These are phyloP conservation scores for Meganola albula DNA, from an alignment of 2,888 invertebrate genomes.

Conservation along the genomic window DNA sequence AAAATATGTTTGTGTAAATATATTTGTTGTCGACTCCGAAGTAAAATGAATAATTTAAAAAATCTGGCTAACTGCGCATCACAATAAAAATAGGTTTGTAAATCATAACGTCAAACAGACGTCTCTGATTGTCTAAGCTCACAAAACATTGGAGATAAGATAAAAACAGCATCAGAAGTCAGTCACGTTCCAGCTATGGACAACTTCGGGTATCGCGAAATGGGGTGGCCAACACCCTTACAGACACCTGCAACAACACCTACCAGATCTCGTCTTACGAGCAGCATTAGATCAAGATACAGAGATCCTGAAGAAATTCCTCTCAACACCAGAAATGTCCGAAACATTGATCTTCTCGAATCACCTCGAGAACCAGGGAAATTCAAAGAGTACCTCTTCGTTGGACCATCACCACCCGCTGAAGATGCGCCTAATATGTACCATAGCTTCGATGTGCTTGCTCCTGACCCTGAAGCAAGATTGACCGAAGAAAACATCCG, in stretches of 20 bases:
- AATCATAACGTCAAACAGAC: conserved; percentile 54
- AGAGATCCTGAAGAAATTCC: conserved; percentile 76
- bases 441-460: conserved; percentile 84
- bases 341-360: conserved; percentile 76
- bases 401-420: conserved; percentile 87
- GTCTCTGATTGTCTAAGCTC: conserved; percentile 45
- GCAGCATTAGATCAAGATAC: conserved; percentile 64
- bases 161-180: conserved; percentile 36
- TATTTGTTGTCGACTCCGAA: too few relatives aligned
- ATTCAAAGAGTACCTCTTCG: conserved; percentile 86
- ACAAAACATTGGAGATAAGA: conserved; percentile 61
- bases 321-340: conserved; percentile 64
- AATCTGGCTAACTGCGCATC: conserved; percentile 45
- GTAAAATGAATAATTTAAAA: too few relatives aligned
- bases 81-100: conserved; percentile 59
- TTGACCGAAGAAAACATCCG: conserved; percentile 84
- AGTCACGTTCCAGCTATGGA: conserved; percentile 71
- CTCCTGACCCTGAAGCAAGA: conserved; percentile 82
- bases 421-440: conserved; percentile 88
- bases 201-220: conserved; percentile 80
- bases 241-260: conserved; percentile 52
- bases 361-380: conserved; percentile 74
- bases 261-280: conserved; percentile 45
- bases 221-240: conserved; percentile 69
- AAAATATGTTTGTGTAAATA: too few relatives aligned